Percentiles rank a stretch among this genome's conserved stretches.
phyloP scores from a whole-genome alignment of 2,888 invertebrate species.

The Xanthostigma xanthostigma region DNA sequence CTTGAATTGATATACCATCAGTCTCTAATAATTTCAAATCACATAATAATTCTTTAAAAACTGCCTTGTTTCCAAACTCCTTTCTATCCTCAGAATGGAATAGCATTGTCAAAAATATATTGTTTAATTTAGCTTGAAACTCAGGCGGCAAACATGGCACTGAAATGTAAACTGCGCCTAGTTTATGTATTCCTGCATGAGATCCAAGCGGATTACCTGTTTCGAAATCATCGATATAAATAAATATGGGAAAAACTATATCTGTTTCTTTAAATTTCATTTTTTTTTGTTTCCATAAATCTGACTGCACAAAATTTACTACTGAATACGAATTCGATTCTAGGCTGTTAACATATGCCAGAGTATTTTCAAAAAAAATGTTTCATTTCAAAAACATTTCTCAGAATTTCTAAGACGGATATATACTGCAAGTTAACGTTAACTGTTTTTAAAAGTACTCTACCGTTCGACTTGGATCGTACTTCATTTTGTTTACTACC shows the following conservation, averaged over 20 bases:
- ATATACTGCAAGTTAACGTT: no score
- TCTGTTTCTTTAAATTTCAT: no score
- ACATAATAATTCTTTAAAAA: constrained; percentile 14
- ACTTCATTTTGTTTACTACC: no score
- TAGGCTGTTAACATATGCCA: no score
- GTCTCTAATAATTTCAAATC: constrained; percentile 14
- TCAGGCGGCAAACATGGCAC: constrained; percentile 15
- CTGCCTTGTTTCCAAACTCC: constrained; percentile 14
- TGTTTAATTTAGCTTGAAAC: constrained; percentile 11
- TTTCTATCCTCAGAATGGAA: constrained; percentile 15
- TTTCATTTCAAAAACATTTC: neutral
- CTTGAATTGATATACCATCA: constrained; percentile 12
- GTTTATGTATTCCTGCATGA: constrained; percentile 16
- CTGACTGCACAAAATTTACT: no score
- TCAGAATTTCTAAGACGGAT: no score
- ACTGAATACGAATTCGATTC: no score
- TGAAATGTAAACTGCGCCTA: constrained; percentile 16
- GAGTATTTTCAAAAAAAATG: neutral
- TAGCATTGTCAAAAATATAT: constrained; percentile 16
- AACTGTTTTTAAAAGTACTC: no score
- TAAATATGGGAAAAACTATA: constrained; percentile 11
- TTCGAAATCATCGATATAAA: constrained; percentile 18
- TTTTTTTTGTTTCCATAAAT: no score
- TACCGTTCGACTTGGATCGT: no score
- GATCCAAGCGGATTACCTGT: constrained; percentile 17